These are phyloP conservation scores for Ptyas mucosa DNA, from an alignment of 2,113 vertebrate species.

Conservation along the genomic window DNA sequence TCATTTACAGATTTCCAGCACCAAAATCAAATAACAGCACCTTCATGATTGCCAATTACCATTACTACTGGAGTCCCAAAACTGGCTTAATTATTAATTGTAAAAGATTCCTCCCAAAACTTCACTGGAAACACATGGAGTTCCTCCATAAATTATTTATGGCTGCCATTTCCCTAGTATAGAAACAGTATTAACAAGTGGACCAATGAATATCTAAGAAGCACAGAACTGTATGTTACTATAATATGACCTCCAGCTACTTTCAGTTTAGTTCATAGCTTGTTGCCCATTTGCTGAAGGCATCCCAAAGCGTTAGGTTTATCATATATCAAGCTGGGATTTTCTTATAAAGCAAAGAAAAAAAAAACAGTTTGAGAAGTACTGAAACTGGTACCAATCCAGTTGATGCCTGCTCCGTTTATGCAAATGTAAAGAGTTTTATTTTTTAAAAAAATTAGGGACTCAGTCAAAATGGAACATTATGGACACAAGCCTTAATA, in stretches of 20 bases:
- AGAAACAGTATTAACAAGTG: not conserved
- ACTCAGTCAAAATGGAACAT: not conserved
- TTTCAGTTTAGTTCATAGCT: not conserved
- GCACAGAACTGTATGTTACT: not conserved
- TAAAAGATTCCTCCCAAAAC: not conserved
- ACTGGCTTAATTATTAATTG: not conserved
- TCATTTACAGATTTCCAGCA: not conserved
- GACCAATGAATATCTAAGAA: not conserved
- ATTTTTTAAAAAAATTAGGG: not conserved
- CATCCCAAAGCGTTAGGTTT: not conserved
- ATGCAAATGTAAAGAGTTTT: not conserved
- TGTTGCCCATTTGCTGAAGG: not conserved
- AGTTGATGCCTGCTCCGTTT: not conserved
- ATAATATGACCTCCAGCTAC: not conserved
- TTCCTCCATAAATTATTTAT: conserved; percentile 1
- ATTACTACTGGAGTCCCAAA: not conserved
- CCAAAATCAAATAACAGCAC: not conserved
- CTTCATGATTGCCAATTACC: not conserved
- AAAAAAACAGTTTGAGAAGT: not conserved
- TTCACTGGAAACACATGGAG: not conserved
- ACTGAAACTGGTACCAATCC: not conserved
- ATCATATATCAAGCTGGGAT: not conserved
- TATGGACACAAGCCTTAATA: not conserved
- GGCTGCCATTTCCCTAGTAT: not conserved
- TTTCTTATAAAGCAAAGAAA: not conserved